Conservation (phyloP, 2,888 invertebrate genomes). For the Tribolium freemani region DNA sequence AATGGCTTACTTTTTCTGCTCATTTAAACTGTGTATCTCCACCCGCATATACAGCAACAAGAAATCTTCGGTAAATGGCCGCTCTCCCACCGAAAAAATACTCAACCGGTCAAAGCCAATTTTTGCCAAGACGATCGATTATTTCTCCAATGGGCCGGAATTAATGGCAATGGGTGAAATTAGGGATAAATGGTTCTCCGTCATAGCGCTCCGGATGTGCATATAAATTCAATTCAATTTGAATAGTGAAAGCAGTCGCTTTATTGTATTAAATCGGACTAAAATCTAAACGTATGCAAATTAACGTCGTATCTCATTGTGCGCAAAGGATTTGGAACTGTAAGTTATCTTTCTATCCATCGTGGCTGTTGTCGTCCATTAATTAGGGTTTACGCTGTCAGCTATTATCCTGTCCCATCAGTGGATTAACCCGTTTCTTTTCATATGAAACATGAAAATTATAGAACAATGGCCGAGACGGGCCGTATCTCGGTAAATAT, state of each 20-base stretch:
- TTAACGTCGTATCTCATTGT: slow-evolving; percentile 46
- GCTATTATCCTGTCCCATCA: slow-evolving; percentile 39
- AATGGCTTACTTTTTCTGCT: slow-evolving; percentile 46
- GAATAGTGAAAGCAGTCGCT: slow-evolving; percentile 31
- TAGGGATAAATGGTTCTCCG: slow-evolving; percentile 2
- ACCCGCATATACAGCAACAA: slow-evolving; percentile 42
- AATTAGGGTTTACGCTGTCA: slow-evolving; percentile 51
- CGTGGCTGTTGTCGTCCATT: slow-evolving; percentile 52
- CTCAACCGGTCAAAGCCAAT: neutral
- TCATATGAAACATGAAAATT: slow-evolving; percentile 35
- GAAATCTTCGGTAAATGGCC: slow-evolving; percentile 40
- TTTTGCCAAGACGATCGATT: too few relatives aligned
- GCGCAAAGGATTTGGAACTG: slow-evolving; percentile 44
- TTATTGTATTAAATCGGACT: slow-evolving; percentile 47
- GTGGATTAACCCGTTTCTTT: slow-evolving; percentile 44
- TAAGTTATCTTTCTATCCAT: slow-evolving; percentile 55
- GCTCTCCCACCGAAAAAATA: slow-evolving; percentile 15
- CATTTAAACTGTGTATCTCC: slow-evolving; percentile 42
- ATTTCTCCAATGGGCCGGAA: neutral
- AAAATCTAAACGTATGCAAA: slow-evolving; percentile 48
- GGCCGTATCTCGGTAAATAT: slow-evolving; percentile 50
- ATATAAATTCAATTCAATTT: slow-evolving; percentile 35
- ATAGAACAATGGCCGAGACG: slow-evolving; percentile 43
- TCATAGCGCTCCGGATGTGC: slow-evolving; percentile 10
- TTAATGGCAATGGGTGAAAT: neutral